phyloP scores from a whole-genome alignment of 1,140 invertebrate species.

The Drosophila persimilis region DNA sequence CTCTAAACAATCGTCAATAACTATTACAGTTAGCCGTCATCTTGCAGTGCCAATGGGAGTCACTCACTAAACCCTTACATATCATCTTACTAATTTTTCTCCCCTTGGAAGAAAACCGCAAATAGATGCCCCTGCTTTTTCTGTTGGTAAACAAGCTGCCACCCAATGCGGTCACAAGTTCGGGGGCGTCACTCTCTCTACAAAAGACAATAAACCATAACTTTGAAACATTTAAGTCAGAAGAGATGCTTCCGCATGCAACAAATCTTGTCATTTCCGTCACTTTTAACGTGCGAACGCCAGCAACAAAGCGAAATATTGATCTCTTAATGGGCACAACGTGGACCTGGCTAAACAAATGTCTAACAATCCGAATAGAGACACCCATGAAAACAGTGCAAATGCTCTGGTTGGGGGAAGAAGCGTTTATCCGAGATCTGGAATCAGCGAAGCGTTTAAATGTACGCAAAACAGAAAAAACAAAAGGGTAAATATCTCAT shows the following conservation, averaged over 20 bases:
- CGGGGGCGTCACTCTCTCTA: constrained; percentile 8
- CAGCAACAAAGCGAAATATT: constrained; percentile 64
- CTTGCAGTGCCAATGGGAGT: constrained; percentile 15
- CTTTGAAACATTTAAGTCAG: constrained; percentile 53
- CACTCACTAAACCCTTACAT: not conserved
- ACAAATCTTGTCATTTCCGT: constrained; percentile 75
- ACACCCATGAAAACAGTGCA: constrained; percentile 44
- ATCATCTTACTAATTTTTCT: constrained; percentile 28
- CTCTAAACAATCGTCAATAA: too few relatives aligned
- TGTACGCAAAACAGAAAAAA: constrained; percentile 48
- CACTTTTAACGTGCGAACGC: constrained; percentile 73
- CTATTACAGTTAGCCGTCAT: too few relatives aligned
- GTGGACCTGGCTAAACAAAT: constrained; percentile 53
- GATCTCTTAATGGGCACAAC: constrained; percentile 71
- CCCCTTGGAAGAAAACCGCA: constrained; percentile 1
- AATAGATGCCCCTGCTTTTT: constrained; percentile 2
- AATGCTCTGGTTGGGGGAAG: constrained; percentile 23
- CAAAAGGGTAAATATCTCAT: constrained; percentile 43
- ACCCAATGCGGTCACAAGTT: constrained; percentile 20
- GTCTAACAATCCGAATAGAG: constrained; percentile 33
- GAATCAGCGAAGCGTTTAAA: constrained; percentile 72
- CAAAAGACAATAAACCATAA: constrained; percentile 59
- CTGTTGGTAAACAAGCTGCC: not conserved
- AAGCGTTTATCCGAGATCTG: constrained; percentile 71
- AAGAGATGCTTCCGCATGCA: constrained; percentile 66